Conservation (phyloP, 2,888 invertebrate genomes). For the Hypercompe scribonia region DNA sequence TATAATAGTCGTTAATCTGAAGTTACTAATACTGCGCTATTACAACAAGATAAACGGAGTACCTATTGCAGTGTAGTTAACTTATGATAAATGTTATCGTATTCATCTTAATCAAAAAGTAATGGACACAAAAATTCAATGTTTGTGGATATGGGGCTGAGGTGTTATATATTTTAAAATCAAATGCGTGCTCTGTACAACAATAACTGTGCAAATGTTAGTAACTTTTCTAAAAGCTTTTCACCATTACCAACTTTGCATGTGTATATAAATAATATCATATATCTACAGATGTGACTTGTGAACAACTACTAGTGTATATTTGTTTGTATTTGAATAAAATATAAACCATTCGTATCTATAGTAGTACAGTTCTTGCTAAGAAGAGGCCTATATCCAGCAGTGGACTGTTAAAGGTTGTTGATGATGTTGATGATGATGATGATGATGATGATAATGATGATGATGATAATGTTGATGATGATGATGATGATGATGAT, state of each 20-base stretch:
- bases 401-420: no score
- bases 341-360: background rate
- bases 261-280: background rate
- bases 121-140: slow-evolving; percentile 18
- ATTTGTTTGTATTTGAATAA: background rate
- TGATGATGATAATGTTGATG: no score
- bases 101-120: slow-evolving; percentile 39
- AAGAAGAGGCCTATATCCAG: no score
- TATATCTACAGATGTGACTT: background rate
- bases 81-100: slow-evolving; percentile 26
- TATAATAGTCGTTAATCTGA: background rate
- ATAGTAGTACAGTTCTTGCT: no score
- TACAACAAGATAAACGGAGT: background rate
- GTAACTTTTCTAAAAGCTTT: background rate
- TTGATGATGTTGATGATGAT: no score
- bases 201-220: background rate
- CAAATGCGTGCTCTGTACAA: background rate
- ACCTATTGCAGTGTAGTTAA: background rate
- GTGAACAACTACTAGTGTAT: background rate
- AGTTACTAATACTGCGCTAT: slow-evolving; percentile 1
- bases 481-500: no score
- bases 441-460: no score
- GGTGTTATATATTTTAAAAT: slow-evolving; percentile 18
- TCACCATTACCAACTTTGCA: background rate
- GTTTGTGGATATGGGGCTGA: slow-evolving; percentile 14